Evolutionary conservation across 2,797 vertebrate genomes (phyloP), one percentile per base, ranked within the genome.

Genomic region (Eupleurogrammus muticus): DNA sequence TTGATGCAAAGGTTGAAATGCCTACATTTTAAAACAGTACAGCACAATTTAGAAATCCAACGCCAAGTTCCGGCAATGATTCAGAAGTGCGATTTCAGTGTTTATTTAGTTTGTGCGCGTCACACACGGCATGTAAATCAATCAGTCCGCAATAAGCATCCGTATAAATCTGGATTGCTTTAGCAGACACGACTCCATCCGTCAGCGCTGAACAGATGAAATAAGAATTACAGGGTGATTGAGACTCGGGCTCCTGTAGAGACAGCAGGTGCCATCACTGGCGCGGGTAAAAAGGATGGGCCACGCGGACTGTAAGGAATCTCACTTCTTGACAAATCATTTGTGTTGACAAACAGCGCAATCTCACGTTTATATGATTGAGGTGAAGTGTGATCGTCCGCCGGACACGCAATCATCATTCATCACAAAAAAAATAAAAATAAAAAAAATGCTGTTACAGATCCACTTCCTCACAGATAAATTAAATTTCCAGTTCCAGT

Each of bases 291-390:
- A 66, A 75, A 49, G 23, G 36, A 40, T 69, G 64, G 49, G 66
- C 60, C 40, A 28, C 5, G 9, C n/a, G 55, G 55, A 58, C 32
- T 12, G 46, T 50, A 20, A 73, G 68, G 68, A 52, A 57, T 50
- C 53, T 67, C 34, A 54, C 34, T 55, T 68, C 36, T 73, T 73
- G 56, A 75, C 62, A 58, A 59, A 67, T 73, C 16, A 53, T 71
- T 63, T 58, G 59, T 36, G 52, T 5, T 48, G 57, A 53, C 67
- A 70, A 76, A 77, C 42, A 63, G 50, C 9, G 46, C 59, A 64
- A n/a, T 82, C 20, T 54, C 20, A 49, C 57, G 23, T 66, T 73
- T 68, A 38, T 73, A 19, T 59, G 58, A 78, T n/a, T 66, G 50
- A 73, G 58, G 64, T 62, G 36, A 5, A 24, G 20, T 32, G 54